phyloP scores from a whole-genome alignment of 1,140 invertebrate genomes.

The Brachionus calyciflorus region DNA sequence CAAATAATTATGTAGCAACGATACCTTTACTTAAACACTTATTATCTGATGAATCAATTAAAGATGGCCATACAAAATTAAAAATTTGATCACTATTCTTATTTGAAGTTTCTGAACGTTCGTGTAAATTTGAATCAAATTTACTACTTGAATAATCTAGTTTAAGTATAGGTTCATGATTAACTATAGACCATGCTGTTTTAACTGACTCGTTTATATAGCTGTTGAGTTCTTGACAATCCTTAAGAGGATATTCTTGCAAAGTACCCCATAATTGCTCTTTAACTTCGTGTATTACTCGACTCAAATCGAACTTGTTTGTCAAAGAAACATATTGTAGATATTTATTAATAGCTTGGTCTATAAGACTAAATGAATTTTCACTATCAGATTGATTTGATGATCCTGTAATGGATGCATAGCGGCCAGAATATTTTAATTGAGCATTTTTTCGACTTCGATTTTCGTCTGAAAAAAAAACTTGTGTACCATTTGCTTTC shows the following conservation, averaged over 20 bases:
- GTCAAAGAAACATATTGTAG: neutral
- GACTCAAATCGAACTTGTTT: neutral
- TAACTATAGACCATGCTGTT: constrained; percentile 8
- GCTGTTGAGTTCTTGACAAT: constrained; percentile 11
- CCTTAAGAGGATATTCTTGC: constrained; percentile 38
- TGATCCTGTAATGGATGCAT: neutral
- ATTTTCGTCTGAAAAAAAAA: constrained; percentile 24
- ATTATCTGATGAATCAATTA: constrained; percentile 38
- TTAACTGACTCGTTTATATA: constrained; percentile 45
- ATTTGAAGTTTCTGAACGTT: constrained; percentile 6
- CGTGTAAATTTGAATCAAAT: constrained; percentile 21
- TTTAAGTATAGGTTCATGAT: constrained; percentile 7
- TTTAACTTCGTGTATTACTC: constrained; percentile 30
- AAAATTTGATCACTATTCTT: constrained; percentile 42
- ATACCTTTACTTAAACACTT: constrained; percentile 46
- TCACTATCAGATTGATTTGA: neutral
- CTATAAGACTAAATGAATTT: neutral
- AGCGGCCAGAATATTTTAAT: neutral
- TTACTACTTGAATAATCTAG: constrained; percentile 21
- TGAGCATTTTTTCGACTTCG: constrained; percentile 4
- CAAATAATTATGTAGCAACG: constrained; percentile 31
- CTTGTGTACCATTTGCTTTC: neutral
- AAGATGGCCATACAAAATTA: constrained; percentile 44
- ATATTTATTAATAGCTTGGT: constrained; percentile 16
- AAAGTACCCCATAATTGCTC: constrained; percentile 38